Evolutionary conservation across 1,140 invertebrate species (phyloP).

Genomic region (Sycophaga agraensis): DNA sequence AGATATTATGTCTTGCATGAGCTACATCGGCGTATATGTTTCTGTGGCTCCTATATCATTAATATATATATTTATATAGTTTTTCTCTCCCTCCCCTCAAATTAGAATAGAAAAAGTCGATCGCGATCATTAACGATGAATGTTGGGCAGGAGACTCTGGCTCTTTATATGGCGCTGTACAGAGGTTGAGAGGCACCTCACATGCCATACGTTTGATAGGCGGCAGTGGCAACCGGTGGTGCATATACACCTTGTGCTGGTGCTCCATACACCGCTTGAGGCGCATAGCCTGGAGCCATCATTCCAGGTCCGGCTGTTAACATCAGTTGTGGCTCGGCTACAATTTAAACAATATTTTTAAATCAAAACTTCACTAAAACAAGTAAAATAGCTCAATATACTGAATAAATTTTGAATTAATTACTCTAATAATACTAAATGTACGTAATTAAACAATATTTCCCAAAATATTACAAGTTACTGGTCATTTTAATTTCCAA

Average conservation of each 20-base stretch:
- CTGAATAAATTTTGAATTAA: background rate
- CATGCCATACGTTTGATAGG: constrained; percentile 75
- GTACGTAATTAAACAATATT: too few species aligned
- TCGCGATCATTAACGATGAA: constrained; percentile 2
- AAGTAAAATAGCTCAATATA: background rate
- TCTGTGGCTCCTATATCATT: constrained; percentile 3
- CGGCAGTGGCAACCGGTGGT: constrained; percentile 56
- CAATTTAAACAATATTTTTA: constrained; percentile 29
- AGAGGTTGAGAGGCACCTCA: constrained; percentile 42
- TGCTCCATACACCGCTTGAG: constrained; percentile 57
- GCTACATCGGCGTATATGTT: constrained; percentile 5
- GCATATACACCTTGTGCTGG: constrained; percentile 59
- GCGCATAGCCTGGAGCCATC: constrained; percentile 65
- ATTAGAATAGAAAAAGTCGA: constrained; percentile 24
- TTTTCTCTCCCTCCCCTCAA: background rate
- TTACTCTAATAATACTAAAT: too few species aligned
- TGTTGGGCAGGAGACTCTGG: too few species aligned
- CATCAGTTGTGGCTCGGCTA: constrained; percentile 91
- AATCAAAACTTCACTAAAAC: background rate
- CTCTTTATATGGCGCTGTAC: constrained; percentile 24
- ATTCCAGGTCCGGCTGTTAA: constrained; percentile 86
- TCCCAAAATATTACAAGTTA: too few species aligned
- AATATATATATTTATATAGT: too few species aligned
- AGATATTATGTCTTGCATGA: constrained; percentile 22
- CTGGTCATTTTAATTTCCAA: too few species aligned